Base-by-base conservation (phyloP, 2,797 vertebrate species). In the Poeciliopsis paucimaculata region DNA sequence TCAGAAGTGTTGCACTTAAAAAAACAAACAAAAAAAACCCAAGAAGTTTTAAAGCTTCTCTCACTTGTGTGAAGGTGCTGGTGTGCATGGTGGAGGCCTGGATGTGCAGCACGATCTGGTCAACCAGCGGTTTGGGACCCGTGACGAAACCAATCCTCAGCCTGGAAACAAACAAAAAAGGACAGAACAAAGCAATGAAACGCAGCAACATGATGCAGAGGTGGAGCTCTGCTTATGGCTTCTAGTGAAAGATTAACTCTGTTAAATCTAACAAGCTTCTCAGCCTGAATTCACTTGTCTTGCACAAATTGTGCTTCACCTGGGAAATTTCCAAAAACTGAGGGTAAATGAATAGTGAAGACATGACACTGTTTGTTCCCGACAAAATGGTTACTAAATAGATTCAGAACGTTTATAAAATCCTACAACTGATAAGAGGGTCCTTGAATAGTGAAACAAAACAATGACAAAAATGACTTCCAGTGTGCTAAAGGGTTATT, bases 141-240 rank as follows among this genome's bases (percentile, higher is more conserved):
- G 98, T 97, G 79, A 99, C 83, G 82, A 98, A 99, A 26, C 98
- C 98, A 8, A 99, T 92, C 93, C 98, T 96, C 88, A 99, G 88
- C 28, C 98, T 99, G 88, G 47, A 18, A 36, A 43, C 34, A 76
- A 39, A 82, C 20, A 31, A 6, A 10, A 16, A 51, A 47, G 28
- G 51, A 0, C n/a, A 34, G 26, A 72, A 18, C 3, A 82, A 10
- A 36, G 46, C 26, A 55, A 43, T 41, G 23, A 74, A 74, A 77
- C 41, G 60, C 66, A 16, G 6, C 13, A 70, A 47, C 28, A 28
- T n/a, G 43, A 72, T 9, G 45, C 3, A 18, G 12, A 10, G 34
- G 5, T 3, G 34, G 49, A 72, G 28, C 16, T 23, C 43, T 0
- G 16, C 34, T 18, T n/a, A 2, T 74, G 74, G 73, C 1, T 55